Conservation (phyloP, 2,888 invertebrate species). For the Sceliomorpha sp. region DNA sequence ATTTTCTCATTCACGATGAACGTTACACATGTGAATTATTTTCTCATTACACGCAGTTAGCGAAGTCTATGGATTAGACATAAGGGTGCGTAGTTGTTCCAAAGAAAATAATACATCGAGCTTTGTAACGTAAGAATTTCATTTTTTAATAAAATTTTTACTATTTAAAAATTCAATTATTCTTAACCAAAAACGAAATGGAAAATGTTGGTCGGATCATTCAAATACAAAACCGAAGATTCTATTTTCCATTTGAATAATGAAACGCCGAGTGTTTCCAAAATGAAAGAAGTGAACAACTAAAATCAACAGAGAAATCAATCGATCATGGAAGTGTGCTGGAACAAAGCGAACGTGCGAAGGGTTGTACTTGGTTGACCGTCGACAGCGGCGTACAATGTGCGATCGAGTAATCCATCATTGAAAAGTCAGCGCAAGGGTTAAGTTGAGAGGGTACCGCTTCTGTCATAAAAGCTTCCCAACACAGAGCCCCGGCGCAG, state of each 20-base stretch:
- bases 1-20: slow-evolving; percentile 20
- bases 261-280: too few species aligned
- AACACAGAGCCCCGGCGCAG: slow-evolving; percentile 30
- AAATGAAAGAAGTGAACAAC: slow-evolving; percentile 17
- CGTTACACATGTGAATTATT: slow-evolving; percentile 8
- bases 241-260: too few species aligned
- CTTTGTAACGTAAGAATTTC: too few species aligned
- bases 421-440: slow-evolving; percentile 66
- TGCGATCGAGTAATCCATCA: slow-evolving; percentile 70
- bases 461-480: slow-evolving; percentile 14
- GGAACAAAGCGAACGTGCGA: slow-evolving; percentile 55
- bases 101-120: too few species aligned
- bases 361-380: slow-evolving; percentile 61
- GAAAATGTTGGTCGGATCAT: too few species aligned
- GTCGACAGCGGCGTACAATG: slow-evolving; percentile 60
- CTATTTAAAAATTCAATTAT: too few species aligned
- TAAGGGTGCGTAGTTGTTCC: too few species aligned
- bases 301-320: slow-evolving; percentile 33
- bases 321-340: slow-evolving; percentile 59
- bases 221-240: too few species aligned
- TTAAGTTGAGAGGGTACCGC: slow-evolving; percentile 61
- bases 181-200: too few species aligned
- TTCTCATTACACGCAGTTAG: too few species aligned
- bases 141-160: too few species aligned
- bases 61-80: too few species aligned